These are phyloP conservation scores for Periplaneta americana DNA, from an alignment of 1,140 invertebrate species.

Conservation along the genomic window DNA sequence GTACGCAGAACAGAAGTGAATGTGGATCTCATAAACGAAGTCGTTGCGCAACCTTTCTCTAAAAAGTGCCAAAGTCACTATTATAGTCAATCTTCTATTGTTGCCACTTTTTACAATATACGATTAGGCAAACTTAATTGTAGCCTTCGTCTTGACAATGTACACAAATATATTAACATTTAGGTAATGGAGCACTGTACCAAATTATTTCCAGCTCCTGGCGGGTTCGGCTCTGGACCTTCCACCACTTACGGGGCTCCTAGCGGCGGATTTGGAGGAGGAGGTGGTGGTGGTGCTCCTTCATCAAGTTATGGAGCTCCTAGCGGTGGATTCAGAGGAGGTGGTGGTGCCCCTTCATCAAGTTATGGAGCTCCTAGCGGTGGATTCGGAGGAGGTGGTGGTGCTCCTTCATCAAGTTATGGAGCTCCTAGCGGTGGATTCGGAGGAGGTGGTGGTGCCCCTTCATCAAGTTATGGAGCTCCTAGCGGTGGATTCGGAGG, in stretches of 20 bases:
- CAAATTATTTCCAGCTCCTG: neutral
- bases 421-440: slow-evolving; percentile 23
- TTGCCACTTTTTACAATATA: too few species aligned
- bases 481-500: neutral
- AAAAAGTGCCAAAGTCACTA: too few species aligned
- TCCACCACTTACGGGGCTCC: slow-evolving; percentile 38
- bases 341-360: slow-evolving; percentile 24
- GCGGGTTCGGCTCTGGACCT: neutral
- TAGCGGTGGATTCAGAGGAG: neutral
- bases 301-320: slow-evolving; percentile 12
- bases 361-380: slow-evolving; percentile 29
- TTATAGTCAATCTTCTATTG: too few species aligned
- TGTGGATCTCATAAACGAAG: too few species aligned
- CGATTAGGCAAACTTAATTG: too few species aligned
- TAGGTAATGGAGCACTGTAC: too few species aligned
- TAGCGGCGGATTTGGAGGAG: neutral
- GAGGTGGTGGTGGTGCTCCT: slow-evolving; percentile 2
- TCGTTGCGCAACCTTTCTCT: too few species aligned
- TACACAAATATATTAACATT: too few species aligned
- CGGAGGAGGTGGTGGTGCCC: slow-evolving; percentile 23
- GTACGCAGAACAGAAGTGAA: too few species aligned
- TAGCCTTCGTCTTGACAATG: too few species aligned
- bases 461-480: slow-evolving; percentile 11
- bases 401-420: slow-evolving; percentile 24
- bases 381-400: slow-evolving; percentile 19